These are phyloP conservation scores for Drosophila serrata DNA, from an alignment of 1,140 invertebrate genomes.

Conservation along the genomic window DNA sequence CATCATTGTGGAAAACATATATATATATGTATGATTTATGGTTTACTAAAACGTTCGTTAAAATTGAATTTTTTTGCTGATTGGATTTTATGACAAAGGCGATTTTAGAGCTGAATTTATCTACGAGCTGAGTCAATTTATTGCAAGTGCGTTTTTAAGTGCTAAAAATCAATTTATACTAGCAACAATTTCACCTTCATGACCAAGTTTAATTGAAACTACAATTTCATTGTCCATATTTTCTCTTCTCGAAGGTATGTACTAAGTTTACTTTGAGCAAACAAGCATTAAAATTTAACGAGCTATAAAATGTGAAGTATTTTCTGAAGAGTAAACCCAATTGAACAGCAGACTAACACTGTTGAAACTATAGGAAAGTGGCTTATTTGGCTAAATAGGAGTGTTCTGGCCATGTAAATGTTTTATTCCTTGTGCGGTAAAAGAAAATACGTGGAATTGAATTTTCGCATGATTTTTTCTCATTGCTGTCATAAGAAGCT, in stretches of 20 bases:
- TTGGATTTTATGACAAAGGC: slow-evolving; percentile 11
- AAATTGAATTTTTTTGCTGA: slow-evolving; percentile 20
- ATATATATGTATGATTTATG: slow-evolving; percentile 17
- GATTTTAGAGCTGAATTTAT: slow-evolving; percentile 13
- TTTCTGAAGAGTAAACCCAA: background rate
- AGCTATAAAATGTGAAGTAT: background rate
- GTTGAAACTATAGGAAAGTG: background rate
- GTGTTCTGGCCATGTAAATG: background rate
- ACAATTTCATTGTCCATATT: slow-evolving; percentile 10
- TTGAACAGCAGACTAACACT: background rate
- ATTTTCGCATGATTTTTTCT: slow-evolving; percentile 57
- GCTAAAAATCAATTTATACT: slow-evolving; percentile 16
- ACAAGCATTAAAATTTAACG: background rate
- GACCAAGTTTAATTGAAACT: slow-evolving; percentile 2
- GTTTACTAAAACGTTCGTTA: slow-evolving; percentile 5
- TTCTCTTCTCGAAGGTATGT: background rate
- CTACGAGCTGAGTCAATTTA: slow-evolving; percentile 3
- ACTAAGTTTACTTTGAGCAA: background rate
- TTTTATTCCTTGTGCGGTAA: background rate
- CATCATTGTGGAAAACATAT: slow-evolving; percentile 12
- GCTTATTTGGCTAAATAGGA: background rate
- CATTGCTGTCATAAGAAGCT: slow-evolving; percentile 71
- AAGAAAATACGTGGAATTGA: slow-evolving; percentile 29
- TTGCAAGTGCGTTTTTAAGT: background rate
- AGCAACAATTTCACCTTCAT: slow-evolving; percentile 2